These are phyloP conservation scores for Eumaeus atala DNA, from an alignment of 1,140 invertebrate genomes.

Conservation along the genomic window DNA sequence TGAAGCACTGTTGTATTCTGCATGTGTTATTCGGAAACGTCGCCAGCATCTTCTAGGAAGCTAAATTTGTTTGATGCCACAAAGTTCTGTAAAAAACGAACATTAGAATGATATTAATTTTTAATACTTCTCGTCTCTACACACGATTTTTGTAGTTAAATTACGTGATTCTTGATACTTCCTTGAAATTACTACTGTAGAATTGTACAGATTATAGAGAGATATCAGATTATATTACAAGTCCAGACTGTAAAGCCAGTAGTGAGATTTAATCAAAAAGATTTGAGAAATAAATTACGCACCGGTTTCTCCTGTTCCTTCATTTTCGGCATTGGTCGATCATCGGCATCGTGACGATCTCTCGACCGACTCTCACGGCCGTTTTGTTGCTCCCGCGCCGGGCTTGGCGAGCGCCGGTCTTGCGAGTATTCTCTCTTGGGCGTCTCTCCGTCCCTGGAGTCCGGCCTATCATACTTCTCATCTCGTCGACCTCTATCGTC, in stretches of 20 bases:
- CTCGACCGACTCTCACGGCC: constrained; percentile 40
- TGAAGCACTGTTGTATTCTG: constrained; percentile 28
- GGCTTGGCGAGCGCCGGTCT: constrained; percentile 21
- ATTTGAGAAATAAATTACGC: constrained; percentile 29
- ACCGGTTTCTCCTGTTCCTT: constrained; percentile 79
- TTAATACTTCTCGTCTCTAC: no score
- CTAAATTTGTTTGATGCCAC: constrained; percentile 78
- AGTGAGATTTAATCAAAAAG: neutral
- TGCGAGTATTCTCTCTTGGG: constrained; percentile 9
- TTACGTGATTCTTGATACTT: no score
- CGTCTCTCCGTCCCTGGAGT: constrained; percentile 4
- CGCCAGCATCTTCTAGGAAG: constrained; percentile 65
- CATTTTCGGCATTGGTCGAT: constrained; percentile 75
- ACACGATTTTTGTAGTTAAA: no score
- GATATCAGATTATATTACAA: no score
- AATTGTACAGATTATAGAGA: no score
- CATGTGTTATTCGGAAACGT: constrained; percentile 56
- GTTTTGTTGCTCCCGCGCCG: constrained; percentile 29
- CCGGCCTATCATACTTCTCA: constrained; percentile 16
- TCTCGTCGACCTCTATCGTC: constrained; percentile 25
- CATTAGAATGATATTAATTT: no score
- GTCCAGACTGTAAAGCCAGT: no score
- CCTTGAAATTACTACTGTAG: no score
- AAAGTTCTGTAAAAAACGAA: constrained; percentile 77
- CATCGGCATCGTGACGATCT: constrained; percentile 55